These are phyloP conservation scores for Petrolisthes cinctipes DNA, from an alignment of 2,888 invertebrate species.

Conservation along the genomic window DNA sequence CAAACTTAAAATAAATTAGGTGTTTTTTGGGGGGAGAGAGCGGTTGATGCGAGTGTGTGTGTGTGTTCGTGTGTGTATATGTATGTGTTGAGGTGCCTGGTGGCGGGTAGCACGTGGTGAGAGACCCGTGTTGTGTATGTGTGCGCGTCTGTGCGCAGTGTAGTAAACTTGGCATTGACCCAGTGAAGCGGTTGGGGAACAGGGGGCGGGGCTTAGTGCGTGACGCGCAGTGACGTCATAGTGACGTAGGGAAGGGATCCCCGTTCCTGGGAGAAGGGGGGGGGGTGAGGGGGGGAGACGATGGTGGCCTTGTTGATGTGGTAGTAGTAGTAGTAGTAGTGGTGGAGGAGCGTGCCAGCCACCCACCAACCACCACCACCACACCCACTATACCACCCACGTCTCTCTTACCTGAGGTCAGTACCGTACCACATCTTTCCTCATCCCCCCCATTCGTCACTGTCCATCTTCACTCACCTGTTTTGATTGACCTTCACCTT, in stretches of 20 bases:
- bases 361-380: constrained; percentile 19
- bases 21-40: not conserved
- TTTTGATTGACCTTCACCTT: too few species aligned
- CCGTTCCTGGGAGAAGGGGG: constrained; percentile 41
- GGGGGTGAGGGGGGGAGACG: constrained; percentile 9
- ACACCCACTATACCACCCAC: not conserved
- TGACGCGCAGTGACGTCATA: constrained; percentile 54
- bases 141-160: constrained; percentile 44
- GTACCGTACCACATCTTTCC: not conserved
- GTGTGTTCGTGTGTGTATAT: not conserved
- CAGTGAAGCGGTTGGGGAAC: constrained; percentile 53
- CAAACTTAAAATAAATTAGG: too few species aligned
- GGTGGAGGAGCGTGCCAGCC: constrained; percentile 36
- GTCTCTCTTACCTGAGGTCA: not conserved
- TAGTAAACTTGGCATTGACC: constrained; percentile 64
- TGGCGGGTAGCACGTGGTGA: constrained; percentile 26
- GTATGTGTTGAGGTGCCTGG: not conserved
- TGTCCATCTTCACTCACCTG: not conserved
- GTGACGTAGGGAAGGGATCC: constrained; percentile 53
- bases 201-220: constrained; percentile 52
- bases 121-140: constrained; percentile 34
- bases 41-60: not conserved
- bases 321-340: constrained; percentile 22
- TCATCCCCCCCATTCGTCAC: not conserved
- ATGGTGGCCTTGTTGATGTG: constrained; percentile 38